A percentile compares a stretch with the other conserved stretches of the same genome.
Conservation (phyloP, 2,113 vertebrate species). For the Arenaria interpres region DNA sequence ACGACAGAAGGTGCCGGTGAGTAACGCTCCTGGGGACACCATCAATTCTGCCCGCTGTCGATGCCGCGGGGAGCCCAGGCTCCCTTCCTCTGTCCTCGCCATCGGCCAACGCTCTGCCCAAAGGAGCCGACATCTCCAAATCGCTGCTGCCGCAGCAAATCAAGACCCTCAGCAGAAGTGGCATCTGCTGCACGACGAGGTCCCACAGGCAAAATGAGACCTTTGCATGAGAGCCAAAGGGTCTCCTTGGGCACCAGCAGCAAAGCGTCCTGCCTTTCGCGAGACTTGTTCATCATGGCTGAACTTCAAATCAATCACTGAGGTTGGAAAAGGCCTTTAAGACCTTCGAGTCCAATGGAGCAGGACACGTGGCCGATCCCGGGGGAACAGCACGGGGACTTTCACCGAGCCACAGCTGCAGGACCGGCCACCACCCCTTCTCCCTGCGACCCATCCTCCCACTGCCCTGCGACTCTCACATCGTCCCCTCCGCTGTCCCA, state of each 20-base stretch:
- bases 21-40: neutral
- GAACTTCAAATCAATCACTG: rapidly evolving
- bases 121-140: rapidly evolving
- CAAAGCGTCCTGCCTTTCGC: neutral
- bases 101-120: neutral
- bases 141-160: neutral
- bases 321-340: neutral
- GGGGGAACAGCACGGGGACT: rapidly evolving
- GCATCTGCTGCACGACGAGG: rapidly evolving
- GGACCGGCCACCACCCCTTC: rapidly evolving
- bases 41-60: neutral
- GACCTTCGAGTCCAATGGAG: neutral
- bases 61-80: neutral
- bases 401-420: rapidly evolving
- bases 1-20: neutral
- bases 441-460: rapidly evolving
- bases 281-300: rapidly evolving
- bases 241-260: rapidly evolving
- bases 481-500: rapidly evolving
- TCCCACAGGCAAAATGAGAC: neutral
- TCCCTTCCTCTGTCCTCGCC: neutral
- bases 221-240: rapidly evolving
- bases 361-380: rapidly evolving
- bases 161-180: rapidly evolving
- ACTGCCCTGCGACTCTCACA: rapidly evolving